These are phyloP conservation scores for Alethe castanea DNA, from an alignment of 2,113 vertebrate genomes.

Conservation along the genomic window DNA sequence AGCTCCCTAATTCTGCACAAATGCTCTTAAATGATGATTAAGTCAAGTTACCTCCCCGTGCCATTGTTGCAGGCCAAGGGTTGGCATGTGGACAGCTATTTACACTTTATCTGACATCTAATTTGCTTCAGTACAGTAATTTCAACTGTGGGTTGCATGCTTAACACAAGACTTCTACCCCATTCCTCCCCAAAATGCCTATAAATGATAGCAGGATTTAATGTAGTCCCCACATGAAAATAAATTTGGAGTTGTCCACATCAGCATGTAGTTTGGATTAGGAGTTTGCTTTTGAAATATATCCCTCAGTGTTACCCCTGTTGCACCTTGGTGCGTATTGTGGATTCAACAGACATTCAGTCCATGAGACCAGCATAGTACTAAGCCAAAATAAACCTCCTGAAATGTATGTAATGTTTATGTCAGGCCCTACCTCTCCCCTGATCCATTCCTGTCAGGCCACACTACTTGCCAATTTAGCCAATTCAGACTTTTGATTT, in stretches of 20 bases:
- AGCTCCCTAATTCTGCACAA: neutral
- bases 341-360: neutral
- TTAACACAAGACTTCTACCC: neutral
- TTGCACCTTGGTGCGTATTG: slow-evolving; percentile 29
- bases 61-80: neutral
- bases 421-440: neutral
- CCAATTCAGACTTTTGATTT: neutral
- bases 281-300: slow-evolving; percentile 21
- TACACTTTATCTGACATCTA: neutral
- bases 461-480: neutral
- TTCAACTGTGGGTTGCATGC: neutral
- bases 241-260: neutral
- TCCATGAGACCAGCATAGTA: neutral
- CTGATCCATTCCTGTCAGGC: neutral
- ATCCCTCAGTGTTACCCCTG: neutral
- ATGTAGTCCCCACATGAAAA: neutral
- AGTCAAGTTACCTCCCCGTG: neutral
- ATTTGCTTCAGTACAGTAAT: neutral
- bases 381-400: slow-evolving; percentile 51
- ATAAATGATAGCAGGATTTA: neutral
- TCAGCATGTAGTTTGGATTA: slow-evolving; percentile 24
- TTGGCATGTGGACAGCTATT: neutral
- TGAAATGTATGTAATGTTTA: slow-evolving; percentile 1
- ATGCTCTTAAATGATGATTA: neutral
- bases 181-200: neutral